These are phyloP conservation scores for Ridgeia piscesae DNA, from an alignment of 1,140 invertebrate genomes.

Conservation along the genomic window DNA sequence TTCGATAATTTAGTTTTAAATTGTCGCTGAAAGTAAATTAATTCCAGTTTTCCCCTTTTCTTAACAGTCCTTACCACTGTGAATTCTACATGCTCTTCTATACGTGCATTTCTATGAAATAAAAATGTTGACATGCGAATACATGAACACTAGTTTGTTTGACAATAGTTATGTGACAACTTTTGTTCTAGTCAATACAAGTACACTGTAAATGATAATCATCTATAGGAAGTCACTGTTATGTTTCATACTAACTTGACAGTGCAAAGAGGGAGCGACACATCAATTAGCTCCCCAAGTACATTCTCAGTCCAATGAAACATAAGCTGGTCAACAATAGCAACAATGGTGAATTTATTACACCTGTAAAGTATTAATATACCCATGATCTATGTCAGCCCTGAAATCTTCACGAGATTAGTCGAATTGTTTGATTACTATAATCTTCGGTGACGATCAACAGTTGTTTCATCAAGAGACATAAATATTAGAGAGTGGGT, in stretches of 20 bases:
- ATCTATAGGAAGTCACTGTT: not conserved
- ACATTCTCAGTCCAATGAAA: not conserved
- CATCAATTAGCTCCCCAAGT: not conserved
- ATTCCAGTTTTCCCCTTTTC: no score
- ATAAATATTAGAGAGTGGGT: not conserved
- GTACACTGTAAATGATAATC: not conserved
- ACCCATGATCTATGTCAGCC: not conserved
- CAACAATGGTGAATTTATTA: not conserved
- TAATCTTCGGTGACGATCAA: not conserved
- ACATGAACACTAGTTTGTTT: no score
- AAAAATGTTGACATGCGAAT: no score
- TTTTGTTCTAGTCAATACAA: not conserved
- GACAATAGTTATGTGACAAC: no score
- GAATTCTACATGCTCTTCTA: no score
- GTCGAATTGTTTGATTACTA: not conserved
- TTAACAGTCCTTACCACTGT: no score
- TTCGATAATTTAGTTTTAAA: no score
- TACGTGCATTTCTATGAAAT: no score
- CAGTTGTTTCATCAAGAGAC: not conserved
- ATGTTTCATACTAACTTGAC: not conserved
- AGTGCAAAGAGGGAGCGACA: not conserved
- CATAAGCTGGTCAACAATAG: conserved; percentile 7
- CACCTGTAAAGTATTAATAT: not conserved
- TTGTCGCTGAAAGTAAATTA: no score
- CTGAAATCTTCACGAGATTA: not conserved